These are phyloP conservation scores for Sarcophaga caerulescens DNA, from an alignment of 2,888 invertebrate species.

Conservation along the genomic window DNA sequence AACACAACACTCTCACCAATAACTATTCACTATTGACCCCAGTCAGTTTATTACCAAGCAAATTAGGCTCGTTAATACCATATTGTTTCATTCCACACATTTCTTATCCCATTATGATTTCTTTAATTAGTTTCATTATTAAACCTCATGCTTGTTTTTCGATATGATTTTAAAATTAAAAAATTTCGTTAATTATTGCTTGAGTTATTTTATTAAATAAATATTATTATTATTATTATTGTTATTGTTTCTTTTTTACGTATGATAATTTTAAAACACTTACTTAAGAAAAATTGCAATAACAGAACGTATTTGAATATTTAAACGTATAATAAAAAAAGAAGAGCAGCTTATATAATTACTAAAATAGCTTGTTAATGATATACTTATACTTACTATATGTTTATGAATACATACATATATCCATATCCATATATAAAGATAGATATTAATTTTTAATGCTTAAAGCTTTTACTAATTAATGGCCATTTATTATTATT, in stretches of 20 bases:
- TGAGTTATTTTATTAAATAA: slow-evolving; percentile 47
- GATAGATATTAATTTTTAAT: background rate
- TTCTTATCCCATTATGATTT: background rate
- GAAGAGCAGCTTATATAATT: background rate
- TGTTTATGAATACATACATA: background rate
- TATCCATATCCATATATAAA: background rate
- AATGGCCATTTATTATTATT: slow-evolving; percentile 21
- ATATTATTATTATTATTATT: background rate
- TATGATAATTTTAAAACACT: slow-evolving; percentile 5
- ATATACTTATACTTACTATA: slow-evolving; percentile 8
- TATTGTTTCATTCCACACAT: background rate
- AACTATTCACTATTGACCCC: too few relatives aligned
- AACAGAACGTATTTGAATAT: background rate
- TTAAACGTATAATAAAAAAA: background rate
- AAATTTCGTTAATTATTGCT: slow-evolving; percentile 55
- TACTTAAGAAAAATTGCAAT: slow-evolving; percentile 9
- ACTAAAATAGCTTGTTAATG: slow-evolving; percentile 51
- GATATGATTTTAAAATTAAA: slow-evolving; percentile 27
- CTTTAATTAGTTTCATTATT: slow-evolving; percentile 56
- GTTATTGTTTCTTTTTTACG: too few relatives aligned
- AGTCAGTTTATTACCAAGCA: background rate
- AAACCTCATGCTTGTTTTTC: slow-evolving; percentile 51
- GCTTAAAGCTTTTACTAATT: slow-evolving; percentile 60
- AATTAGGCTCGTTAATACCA: background rate
- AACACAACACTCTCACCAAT: slow-evolving; percentile 8